Conservation (phyloP, 2,113 vertebrate genomes). For the Nerophis lumbriciformis region DNA sequence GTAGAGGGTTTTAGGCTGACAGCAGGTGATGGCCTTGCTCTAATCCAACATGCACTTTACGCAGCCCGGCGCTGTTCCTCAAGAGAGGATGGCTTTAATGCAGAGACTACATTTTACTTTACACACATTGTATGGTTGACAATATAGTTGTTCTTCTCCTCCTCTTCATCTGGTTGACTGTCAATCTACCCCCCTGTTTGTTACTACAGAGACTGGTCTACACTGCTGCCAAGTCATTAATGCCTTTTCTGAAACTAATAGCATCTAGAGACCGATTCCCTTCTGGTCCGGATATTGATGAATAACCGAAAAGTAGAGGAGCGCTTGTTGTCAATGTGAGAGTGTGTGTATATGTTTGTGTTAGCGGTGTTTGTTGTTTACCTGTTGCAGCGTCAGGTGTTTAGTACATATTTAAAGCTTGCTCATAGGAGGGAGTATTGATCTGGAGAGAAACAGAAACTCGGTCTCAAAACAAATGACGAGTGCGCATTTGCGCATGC, state of each 20-base stretch:
- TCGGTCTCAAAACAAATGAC: slow-evolving; percentile 12
- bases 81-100: too few relatives aligned
- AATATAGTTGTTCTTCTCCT: too few relatives aligned
- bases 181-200: background rate
- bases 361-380: slow-evolving; percentile 25
- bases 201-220: too few relatives aligned
- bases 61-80: too few relatives aligned
- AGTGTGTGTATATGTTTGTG: background rate
- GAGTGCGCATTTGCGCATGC: slow-evolving; percentile 6
- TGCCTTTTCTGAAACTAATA: background rate
- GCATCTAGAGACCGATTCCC: background rate
- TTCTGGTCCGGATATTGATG: slow-evolving; percentile 3
- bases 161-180: background rate
- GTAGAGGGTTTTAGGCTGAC: background rate
- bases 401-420: slow-evolving; percentile 45
- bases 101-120: too few relatives aligned
- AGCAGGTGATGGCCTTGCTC: background rate
- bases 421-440: slow-evolving; percentile 19
- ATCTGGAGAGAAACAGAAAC: slow-evolving; percentile 27
- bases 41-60: background rate
- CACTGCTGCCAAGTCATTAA: background rate
- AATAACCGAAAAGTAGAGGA: background rate
- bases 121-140: too few relatives aligned
- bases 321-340: background rate
- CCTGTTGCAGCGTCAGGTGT: slow-evolving; percentile 27